Conservation (phyloP, 2,888 invertebrate species). For the Reticulitermes lucifugus region DNA sequence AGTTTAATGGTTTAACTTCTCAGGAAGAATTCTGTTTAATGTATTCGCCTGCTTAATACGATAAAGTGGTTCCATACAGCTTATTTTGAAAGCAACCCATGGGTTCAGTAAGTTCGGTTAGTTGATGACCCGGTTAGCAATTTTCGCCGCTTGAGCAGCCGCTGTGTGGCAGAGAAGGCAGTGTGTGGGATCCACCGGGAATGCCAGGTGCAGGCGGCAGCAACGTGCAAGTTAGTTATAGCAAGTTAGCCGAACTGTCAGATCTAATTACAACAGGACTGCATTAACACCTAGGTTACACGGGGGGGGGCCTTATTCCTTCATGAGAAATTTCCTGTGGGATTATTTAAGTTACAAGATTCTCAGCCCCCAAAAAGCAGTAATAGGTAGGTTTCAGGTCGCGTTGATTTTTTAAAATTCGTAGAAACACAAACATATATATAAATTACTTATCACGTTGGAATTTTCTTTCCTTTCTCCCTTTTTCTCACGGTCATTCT, state of each 20-base stretch:
- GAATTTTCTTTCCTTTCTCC: too few species aligned
- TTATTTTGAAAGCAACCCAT: not conserved
- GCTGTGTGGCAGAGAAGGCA: not conserved
- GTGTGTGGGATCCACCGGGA: not conserved
- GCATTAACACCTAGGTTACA: slow-evolving; percentile 15
- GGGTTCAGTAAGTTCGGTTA: not conserved
- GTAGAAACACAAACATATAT: too few species aligned
- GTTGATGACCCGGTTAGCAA: not conserved
- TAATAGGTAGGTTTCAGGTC: not conserved
- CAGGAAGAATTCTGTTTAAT: not conserved
- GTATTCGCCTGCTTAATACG: not conserved
- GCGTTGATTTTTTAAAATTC: too few species aligned
- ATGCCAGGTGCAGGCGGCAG: not conserved
- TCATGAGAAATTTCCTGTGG: not conserved
- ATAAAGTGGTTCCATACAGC: not conserved
- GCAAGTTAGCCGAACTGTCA: not conserved
- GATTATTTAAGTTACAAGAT: not conserved
- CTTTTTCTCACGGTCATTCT: too few species aligned
- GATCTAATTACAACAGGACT: slow-evolving; percentile 13
- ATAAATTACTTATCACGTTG: too few species aligned
- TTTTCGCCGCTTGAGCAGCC: not conserved
- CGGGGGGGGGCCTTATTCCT: not conserved
- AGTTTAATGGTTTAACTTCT: too few species aligned
- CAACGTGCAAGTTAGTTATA: not conserved
- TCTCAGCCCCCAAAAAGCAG: not conserved